A percentile compares a stretch with the other conserved stretches of the same genome.
These are phyloP conservation scores for Acromyrmex heyeri DNA, from an alignment of 1,140 invertebrate species.

Conservation along the genomic window DNA sequence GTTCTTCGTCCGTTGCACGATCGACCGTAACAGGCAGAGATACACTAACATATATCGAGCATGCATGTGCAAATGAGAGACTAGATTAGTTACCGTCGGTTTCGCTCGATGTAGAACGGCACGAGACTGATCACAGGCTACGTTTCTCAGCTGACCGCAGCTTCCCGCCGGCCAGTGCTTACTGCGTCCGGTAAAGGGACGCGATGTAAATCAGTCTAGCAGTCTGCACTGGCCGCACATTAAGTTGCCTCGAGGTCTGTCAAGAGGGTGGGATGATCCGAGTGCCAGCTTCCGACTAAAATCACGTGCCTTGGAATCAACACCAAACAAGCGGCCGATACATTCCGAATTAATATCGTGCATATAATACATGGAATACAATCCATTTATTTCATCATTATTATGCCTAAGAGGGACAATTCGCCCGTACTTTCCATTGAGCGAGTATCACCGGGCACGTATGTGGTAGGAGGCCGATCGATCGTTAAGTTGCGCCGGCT, in stretches of 20 bases:
- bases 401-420: not conserved
- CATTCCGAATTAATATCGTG: not conserved
- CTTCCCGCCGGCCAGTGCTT: slow-evolving; percentile 70
- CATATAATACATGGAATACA: too few species aligned
- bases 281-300: not conserved
- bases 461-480: slow-evolving; percentile 76
- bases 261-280: slow-evolving; percentile 8
- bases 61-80: slow-evolving; percentile 46
- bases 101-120: slow-evolving; percentile 65
- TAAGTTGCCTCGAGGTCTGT: slow-evolving; percentile 78
- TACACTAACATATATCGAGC: not conserved
- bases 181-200: slow-evolving; percentile 78
- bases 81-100: slow-evolving; percentile 61
- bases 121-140: slow-evolving; percentile 79
- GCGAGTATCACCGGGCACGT: slow-evolving; percentile 59
- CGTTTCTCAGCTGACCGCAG: slow-evolving; percentile 84
- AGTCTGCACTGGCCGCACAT: slow-evolving; percentile 80
- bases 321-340: not conserved
- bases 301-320: not conserved
- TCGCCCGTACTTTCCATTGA: not conserved
- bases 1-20: slow-evolving; percentile 3
- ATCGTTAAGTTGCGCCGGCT: slow-evolving; percentile 84
- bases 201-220: slow-evolving; percentile 84
- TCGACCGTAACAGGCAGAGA: not conserved
- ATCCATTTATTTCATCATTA: slow-evolving; percentile 21